These are phyloP conservation scores for Cheilosia vulpina DNA, from an alignment of 2,888 invertebrate species.

Conservation along the genomic window DNA sequence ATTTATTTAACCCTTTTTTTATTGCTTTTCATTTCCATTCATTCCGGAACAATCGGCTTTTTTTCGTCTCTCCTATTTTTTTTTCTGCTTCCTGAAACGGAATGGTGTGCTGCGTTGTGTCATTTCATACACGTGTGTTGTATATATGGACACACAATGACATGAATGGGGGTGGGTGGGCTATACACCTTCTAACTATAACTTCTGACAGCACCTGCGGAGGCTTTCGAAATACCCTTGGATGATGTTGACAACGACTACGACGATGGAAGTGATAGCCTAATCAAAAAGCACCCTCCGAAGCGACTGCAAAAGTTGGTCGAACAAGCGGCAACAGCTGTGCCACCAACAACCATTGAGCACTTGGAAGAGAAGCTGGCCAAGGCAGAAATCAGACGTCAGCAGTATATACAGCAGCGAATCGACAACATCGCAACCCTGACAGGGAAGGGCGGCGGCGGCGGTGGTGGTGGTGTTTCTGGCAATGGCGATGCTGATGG, in stretches of 20 bases:
- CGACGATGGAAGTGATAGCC: conserved; percentile 64
- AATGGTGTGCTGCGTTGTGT: conserved; percentile 19
- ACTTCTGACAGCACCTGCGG: conserved; percentile 82
- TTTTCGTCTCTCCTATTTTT: background rate
- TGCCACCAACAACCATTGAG: conserved; percentile 85
- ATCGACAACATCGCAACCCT: conserved; percentile 81
- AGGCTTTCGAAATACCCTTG: conserved; percentile 87
- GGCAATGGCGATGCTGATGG: conserved; percentile 77
- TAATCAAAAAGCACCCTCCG: conserved; percentile 86
- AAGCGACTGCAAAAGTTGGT: conserved; percentile 88
- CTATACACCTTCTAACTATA: conserved; percentile 12
- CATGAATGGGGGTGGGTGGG: conserved; percentile 3
- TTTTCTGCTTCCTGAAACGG: conserved; percentile 13
- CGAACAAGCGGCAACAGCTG: conserved; percentile 84
- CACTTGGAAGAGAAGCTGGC: conserved; percentile 89
- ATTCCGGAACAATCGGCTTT: conserved; percentile 48
- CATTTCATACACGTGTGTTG: background rate
- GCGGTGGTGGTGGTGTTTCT: conserved; percentile 83
- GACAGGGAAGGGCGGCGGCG: conserved; percentile 82
- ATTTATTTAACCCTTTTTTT: conserved; percentile 51
- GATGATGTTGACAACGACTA: conserved; percentile 70
- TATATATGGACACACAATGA: conserved; percentile 47
- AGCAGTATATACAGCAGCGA: conserved; percentile 83
- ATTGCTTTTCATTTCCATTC: conserved; percentile 52
- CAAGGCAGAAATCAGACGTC: conserved; percentile 89